Evolutionary conservation across 2,797 vertebrate genomes (phyloP), one percentile per base, ranked within the genome.

Genomic region (Sebastes nivosus): DNA sequence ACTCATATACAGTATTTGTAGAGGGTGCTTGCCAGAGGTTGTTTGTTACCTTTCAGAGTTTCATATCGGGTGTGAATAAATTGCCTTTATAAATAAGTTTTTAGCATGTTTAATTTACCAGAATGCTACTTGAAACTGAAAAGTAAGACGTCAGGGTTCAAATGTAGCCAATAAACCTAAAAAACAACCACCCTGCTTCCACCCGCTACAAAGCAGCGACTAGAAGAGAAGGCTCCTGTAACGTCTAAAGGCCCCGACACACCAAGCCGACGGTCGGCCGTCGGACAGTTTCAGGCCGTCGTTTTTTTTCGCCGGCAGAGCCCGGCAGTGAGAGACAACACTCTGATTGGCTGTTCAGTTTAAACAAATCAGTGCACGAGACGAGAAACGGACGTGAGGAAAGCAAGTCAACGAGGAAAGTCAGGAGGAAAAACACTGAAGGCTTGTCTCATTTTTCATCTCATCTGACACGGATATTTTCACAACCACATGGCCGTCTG

Each of bases 131-230:
- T 52, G 25, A 68, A 14, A 5, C 10, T 46, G 25, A 13, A 59
- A 52, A 67, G n/a, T 30, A 59, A 34, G 20, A 60, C 1, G 0
- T 50, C 29, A 16, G 38, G 9, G 24, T 54, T 42, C 25, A 65
- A 66, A 75, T 38, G 58, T 36, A 67, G 57, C 18, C 6, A 20
- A 57, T 55, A 68, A 74, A 61, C 60, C 54, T 75, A 13, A 54
- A 55, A 77, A 13, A 13, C 59, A 59, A 59, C 69, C 52, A 83
- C 72, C 83, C 87, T 85, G 84, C 78, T 61, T 67, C 27, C 20
- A 4, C 52, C 46, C 4, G 18, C 38, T 55, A 4, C 16, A 11
- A 10, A 27, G n/a, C 36, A 27, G 3, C 22, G 10, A 38, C 66
- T 24, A 46, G 67, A 67, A 52, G 55, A 67, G 13, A 27, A 50